These are phyloP conservation scores for Drosophila mimetica DNA, from an alignment of 2,888 invertebrate genomes.

Conservation along the genomic window DNA sequence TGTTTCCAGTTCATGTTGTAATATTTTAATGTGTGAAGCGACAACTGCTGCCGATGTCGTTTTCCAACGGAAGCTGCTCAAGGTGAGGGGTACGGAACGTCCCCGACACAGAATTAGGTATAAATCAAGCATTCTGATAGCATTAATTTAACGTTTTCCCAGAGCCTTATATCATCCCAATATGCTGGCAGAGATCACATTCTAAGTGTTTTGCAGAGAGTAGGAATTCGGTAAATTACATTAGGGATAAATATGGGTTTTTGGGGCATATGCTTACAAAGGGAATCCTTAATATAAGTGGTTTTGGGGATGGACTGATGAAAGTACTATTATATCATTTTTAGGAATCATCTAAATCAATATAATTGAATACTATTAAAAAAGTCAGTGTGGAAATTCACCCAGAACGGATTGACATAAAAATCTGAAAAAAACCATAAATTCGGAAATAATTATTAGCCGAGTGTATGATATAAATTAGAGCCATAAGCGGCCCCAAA, in stretches of 20 bases:
- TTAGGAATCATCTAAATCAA: too few species aligned
- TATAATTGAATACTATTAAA: too few species aligned
- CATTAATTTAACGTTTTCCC: conserved; percentile 62
- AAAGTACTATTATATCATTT: too few species aligned
- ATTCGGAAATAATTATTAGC: too few species aligned
- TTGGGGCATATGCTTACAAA: neutral
- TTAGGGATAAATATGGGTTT: neutral
- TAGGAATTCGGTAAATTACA: conserved; percentile 16
- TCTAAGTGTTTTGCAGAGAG: conserved; percentile 7
- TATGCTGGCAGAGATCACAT: conserved; percentile 62
- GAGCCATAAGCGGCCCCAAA: too few species aligned
- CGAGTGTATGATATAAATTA: too few species aligned
- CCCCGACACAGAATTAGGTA: conserved; percentile 24
- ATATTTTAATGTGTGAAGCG: conserved; percentile 78
- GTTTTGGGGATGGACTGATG: too few species aligned
- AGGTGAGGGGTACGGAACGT: neutral
- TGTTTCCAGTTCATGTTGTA: conserved; percentile 79
- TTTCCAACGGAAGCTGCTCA: conserved; percentile 48
- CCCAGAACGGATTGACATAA: too few species aligned
- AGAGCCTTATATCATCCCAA: conserved; percentile 64
- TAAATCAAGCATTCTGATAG: conserved; percentile 67
- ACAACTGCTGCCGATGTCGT: conserved; percentile 77
- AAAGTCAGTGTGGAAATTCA: too few species aligned
- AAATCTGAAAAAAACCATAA: too few species aligned
- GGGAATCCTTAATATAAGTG: neutral